phyloP scores from a whole-genome alignment of 2,797 vertebrate species.

The Oophaga sylvatica region DNA sequence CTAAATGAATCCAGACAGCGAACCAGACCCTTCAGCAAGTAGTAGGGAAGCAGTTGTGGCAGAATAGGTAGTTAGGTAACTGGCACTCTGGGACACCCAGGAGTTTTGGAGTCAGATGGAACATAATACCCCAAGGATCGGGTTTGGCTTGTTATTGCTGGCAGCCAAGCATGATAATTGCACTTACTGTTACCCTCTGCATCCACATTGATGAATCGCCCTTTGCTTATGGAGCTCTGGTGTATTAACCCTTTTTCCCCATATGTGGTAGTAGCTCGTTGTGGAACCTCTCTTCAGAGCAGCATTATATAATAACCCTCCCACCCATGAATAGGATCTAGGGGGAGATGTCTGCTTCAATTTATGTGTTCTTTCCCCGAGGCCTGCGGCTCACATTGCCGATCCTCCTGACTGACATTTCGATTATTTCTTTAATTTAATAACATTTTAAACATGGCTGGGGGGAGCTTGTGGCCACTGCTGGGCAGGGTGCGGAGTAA shows the following conservation, averaged over 20 bases:
- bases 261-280: background rate
- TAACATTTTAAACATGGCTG: conserved; percentile 38
- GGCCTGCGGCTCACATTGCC: conserved; percentile 29
- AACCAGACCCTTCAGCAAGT: no score
- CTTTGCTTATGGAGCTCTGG: no score
- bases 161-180: background rate
- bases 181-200: background rate
- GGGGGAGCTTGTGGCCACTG: conserved; percentile 6
- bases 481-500: conserved; percentile 32
- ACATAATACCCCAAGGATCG: no score
- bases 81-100: no score
- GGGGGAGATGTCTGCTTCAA: conserved; percentile 32
- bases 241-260: background rate
- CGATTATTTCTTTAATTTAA: conserved; percentile 57
- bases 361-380: conserved; percentile 25
- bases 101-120: no score
- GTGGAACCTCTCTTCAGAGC: background rate
- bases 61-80: no score
- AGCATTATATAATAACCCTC: background rate
- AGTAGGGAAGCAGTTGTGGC: no score
- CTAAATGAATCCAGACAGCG: no score
- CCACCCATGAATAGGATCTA: background rate
- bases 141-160: no score
- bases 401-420: conserved; percentile 40
- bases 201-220: background rate